Evolutionary conservation across 2,113 vertebrate genomes (phyloP).

Genomic region (Notarius lentiginosus): DNA sequence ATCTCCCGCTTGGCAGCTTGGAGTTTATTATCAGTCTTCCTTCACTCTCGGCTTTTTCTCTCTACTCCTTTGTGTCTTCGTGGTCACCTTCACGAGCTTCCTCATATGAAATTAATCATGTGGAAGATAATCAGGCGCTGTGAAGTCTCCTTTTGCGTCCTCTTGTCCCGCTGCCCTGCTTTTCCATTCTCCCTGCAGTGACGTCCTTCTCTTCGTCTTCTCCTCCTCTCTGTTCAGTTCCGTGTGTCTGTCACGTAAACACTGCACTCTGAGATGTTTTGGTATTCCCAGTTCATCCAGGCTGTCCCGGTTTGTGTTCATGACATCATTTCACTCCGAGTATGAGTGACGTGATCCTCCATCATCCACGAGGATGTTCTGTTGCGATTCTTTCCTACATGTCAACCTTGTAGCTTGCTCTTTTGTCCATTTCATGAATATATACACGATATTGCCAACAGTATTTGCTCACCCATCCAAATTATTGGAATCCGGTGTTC

Average conservation of each 20-base stretch:
- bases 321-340: constrained; percentile 27
- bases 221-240: not conserved
- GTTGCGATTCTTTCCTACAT: not conserved
- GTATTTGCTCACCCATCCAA: too few species aligned
- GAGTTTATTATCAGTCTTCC: not conserved
- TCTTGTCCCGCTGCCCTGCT: not conserved
- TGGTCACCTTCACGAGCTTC: constrained; percentile 6
- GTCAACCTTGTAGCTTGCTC: not conserved
- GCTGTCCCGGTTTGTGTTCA: constrained; percentile 34
- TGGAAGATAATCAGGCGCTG: not conserved
- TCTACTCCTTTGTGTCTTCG: not conserved
- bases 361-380: constrained; percentile 15
- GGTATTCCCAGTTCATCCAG: not conserved
- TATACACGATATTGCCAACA: too few species aligned
- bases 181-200: not conserved
- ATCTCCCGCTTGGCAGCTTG: not conserved
- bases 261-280: too few species aligned
- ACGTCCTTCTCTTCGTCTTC: not conserved
- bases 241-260: not conserved
- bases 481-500: too few species aligned
- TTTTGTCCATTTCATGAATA: not conserved
- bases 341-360: not conserved
- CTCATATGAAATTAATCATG: constrained; percentile 11
- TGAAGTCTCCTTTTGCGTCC: not conserved
- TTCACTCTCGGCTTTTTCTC: not conserved